Evolutionary conservation across 2,113 vertebrate species (phyloP).

Genomic region (Clupea harengus): DNA sequence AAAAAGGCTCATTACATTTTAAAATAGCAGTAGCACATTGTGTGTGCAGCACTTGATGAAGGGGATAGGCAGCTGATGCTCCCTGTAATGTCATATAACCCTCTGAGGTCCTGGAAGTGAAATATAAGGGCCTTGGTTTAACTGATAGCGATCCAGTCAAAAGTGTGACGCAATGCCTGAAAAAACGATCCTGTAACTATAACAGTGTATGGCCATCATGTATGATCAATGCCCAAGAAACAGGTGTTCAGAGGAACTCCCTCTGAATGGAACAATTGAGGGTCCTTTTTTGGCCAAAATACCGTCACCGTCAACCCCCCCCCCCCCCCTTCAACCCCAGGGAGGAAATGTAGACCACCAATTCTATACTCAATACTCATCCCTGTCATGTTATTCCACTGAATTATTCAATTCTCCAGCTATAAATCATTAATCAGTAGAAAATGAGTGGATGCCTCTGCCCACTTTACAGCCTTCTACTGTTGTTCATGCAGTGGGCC

Average conservation of each 20-base stretch:
- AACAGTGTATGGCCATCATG: not conserved
- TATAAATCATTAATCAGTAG: conserved; percentile 64
- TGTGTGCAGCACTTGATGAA: not conserved
- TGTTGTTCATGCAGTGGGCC: conserved; percentile 35
- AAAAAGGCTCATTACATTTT: not conserved
- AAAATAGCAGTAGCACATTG: not conserved
- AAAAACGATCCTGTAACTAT: not conserved
- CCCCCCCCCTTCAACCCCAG: not conserved
- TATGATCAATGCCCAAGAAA: not conserved
- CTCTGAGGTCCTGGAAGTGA: not conserved
- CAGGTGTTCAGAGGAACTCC: conserved; percentile 34
- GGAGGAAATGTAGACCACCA: conserved; percentile 42
- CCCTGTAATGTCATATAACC: not conserved
- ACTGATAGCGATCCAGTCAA: not conserved
- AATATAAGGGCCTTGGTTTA: not conserved
- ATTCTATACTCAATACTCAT: conserved; percentile 47
- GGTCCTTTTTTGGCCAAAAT: conserved; percentile 1
- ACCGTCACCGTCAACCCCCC: not conserved
- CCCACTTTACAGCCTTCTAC: conserved; percentile 28
- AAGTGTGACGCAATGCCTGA: not conserved
- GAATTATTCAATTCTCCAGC: conserved; percentile 67
- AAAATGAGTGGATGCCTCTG: conserved; percentile 39
- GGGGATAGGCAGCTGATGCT: not conserved
- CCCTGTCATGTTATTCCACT: conserved; percentile 63
- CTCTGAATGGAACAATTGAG: conserved; percentile 39